phyloP scores from a whole-genome alignment of 2,113 vertebrate genomes.

The Oostethus manadensis region DNA sequence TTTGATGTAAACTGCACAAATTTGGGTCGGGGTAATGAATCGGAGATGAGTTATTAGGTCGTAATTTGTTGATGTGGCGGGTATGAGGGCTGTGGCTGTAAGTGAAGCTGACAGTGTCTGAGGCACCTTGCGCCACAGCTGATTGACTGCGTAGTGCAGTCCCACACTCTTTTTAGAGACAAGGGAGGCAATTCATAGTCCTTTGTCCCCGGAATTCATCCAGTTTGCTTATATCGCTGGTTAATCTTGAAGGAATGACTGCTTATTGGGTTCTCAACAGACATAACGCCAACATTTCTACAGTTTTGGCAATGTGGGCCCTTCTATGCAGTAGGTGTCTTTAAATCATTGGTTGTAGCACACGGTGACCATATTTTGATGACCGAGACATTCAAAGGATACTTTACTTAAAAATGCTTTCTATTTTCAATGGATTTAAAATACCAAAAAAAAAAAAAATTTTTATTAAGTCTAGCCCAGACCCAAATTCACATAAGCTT shows the following conservation, averaged over 20 bases:
- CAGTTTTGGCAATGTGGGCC: too few species aligned
- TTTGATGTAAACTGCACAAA: slow-evolving; percentile 42
- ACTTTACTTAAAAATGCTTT: too few species aligned
- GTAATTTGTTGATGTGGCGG: slow-evolving; percentile 40
- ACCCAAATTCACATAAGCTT: too few species aligned
- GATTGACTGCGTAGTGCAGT: slow-evolving; percentile 12
- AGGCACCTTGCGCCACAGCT: slow-evolving; percentile 16
- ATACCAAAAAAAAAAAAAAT: too few species aligned
- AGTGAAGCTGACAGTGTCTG: slow-evolving; percentile 42
- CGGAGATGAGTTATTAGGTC: slow-evolving; percentile 45
- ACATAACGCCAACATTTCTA: too few species aligned
- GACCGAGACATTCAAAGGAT: too few species aligned
- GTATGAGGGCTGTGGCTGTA: slow-evolving; percentile 17
- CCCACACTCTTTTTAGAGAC: not conserved
- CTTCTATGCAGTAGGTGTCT: too few species aligned
- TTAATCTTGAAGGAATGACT: not conserved
- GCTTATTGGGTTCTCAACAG: too few species aligned
- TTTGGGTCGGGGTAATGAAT: slow-evolving; percentile 50
- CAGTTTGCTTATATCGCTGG: not conserved
- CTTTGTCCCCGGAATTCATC: not conserved
- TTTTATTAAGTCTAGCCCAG: too few species aligned
- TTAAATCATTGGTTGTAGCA: too few species aligned
- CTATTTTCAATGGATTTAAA: too few species aligned
- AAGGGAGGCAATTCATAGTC: slow-evolving; percentile 5
- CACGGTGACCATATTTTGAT: too few species aligned